Conservation (phyloP, 2,113 vertebrate genomes). For the Pelvicachromis taeniatus region DNA sequence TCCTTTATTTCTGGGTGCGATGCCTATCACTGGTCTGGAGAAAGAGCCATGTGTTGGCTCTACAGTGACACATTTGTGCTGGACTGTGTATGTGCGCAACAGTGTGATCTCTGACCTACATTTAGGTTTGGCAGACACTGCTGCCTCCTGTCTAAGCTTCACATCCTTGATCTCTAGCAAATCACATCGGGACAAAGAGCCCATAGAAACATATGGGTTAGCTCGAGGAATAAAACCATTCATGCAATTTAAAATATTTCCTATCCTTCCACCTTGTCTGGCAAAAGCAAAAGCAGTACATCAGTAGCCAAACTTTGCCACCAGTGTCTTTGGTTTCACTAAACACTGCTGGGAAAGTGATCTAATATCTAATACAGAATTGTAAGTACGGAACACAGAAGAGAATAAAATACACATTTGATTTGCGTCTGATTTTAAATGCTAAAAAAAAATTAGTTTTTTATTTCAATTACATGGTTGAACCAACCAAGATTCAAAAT, state of each 20-base stretch:
- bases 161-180: slow-evolving; percentile 36
- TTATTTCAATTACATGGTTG: not conserved
- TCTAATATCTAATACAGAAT: not conserved
- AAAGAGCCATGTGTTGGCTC: slow-evolving; percentile 3
- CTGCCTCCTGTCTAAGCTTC: slow-evolving; percentile 24
- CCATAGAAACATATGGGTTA: slow-evolving; percentile 16
- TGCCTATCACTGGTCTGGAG: slow-evolving; percentile 8
- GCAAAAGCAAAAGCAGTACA: not conserved
- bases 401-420: not conserved
- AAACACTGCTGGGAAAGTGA: not conserved
- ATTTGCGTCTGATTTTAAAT: not conserved
- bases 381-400: not conserved
- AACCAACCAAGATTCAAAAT: not conserved
- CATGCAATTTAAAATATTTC: not conserved
- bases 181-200: slow-evolving; percentile 44
- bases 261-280: not conserved
- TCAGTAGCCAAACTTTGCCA: not conserved
- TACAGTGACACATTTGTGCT: not conserved
- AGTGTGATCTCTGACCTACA: slow-evolving; percentile 40
- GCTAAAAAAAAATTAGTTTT: not conserved
- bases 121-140: slow-evolving; percentile 30
- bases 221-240: not conserved
- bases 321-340: not conserved
- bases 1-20: not conserved
- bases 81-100: not conserved